Conservation (phyloP, 2,113 vertebrate genomes). For the Halichoeres trimaculatus region DNA sequence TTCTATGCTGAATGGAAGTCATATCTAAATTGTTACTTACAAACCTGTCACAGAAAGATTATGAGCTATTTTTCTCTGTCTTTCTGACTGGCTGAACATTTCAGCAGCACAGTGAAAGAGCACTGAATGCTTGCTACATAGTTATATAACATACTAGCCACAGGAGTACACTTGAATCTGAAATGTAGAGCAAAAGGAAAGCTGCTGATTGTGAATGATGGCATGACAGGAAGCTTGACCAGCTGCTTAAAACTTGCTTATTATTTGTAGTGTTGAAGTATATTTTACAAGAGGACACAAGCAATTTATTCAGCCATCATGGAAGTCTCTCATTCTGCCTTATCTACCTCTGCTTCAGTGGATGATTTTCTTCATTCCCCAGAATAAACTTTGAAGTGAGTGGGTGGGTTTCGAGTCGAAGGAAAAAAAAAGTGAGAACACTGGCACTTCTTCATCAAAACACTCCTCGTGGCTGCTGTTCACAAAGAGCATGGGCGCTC, state of each 20-base stretch:
- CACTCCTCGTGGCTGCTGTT: background rate
- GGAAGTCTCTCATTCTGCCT: background rate
- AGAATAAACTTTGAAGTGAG: constrained; percentile 6
- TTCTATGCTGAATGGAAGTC: constrained; percentile 62
- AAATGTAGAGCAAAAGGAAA: constrained; percentile 29
- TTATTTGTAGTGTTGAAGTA: background rate
- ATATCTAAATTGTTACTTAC: constrained; percentile 70
- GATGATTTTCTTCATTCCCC: background rate
- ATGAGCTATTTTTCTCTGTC: constrained; percentile 49
- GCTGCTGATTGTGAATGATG: constrained; percentile 25
- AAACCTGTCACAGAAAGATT: constrained; percentile 65
- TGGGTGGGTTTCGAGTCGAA: background rate
- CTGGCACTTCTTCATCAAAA: constrained; percentile 1
- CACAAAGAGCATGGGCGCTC: background rate
- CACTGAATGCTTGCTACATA: constrained; percentile 39
- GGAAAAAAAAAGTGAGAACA: background rate
- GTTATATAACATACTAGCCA: constrained; percentile 55
- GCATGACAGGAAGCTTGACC: background rate
- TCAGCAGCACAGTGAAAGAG: constrained; percentile 17
- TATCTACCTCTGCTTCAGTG: background rate
- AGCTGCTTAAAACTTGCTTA: constrained; percentile 1
- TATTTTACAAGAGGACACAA: background rate
- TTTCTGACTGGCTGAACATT: constrained; percentile 59
- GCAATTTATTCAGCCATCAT: background rate
- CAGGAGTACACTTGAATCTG: constrained; percentile 34